phyloP scores from a whole-genome alignment of 53 echinoderm and acorn worm species.

The Hippasteria phrygiana region DNA sequence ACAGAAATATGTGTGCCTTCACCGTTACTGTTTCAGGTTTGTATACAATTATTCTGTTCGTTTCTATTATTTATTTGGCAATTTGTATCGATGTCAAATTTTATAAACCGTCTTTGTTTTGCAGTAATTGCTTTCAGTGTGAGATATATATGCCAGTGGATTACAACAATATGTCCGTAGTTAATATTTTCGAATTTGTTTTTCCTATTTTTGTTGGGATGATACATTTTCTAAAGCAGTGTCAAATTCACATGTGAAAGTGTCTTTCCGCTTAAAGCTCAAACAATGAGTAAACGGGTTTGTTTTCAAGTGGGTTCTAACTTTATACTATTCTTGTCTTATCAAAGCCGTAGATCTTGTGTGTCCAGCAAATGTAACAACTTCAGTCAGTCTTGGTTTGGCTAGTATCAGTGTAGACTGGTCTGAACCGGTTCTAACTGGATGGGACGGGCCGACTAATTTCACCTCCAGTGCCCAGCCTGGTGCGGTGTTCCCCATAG shows the following conservation, averaged over 20 bases:
- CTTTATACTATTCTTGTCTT: neutral
- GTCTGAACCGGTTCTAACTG: conserved; percentile 29
- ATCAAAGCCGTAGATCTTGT: neutral
- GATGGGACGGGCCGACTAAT: conserved; percentile 23
- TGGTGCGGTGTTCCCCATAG: neutral
- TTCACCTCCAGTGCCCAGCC: conserved; percentile 8
- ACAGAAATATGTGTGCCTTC: too few relatives aligned
- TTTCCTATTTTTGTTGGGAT: too few relatives aligned
- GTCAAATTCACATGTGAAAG: too few relatives aligned
- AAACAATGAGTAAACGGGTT: too few relatives aligned
- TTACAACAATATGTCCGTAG: too few relatives aligned
- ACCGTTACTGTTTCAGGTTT: conserved; percentile 27
- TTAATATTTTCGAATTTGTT: too few relatives aligned
- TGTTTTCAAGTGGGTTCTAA: too few relatives aligned
- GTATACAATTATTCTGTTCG: neutral
- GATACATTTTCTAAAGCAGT: too few relatives aligned
- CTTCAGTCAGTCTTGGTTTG: neutral
- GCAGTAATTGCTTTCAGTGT: too few relatives aligned
- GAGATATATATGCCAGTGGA: too few relatives aligned
- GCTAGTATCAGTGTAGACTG: neutral
- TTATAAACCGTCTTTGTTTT: too few relatives aligned
- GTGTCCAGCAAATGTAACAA: neutral
- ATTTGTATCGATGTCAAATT: neutral
- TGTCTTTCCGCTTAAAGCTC: too few relatives aligned
- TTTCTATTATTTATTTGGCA: neutral